Base-by-base conservation (phyloP, 2,888 invertebrate species). In the Phasia obesa region DNA sequence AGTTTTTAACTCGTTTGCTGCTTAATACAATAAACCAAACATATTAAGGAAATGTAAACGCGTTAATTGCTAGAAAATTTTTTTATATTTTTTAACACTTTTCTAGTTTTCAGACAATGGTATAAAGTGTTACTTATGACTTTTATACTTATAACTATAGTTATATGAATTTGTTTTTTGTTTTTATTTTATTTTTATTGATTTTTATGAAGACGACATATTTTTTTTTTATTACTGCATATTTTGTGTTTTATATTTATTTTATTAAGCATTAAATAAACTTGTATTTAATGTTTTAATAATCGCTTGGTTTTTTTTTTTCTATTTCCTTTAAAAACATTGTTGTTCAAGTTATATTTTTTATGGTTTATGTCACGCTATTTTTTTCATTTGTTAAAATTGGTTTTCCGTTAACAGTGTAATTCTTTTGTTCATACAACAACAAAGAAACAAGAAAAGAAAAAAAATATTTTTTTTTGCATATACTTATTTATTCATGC, bases 61-160 rank as follows among this genome's bases (percentile, higher is more conserved):
- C 70, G 55, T 78, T 83, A 78, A 83, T 78, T 78, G 82, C 60
- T 75, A 51, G 42, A 78, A 75, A 75, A 75, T 78, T 75, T 75
- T 23, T 71, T 75, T 59, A 60, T 69, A 49, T 49, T 49, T 19
- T 19, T 15, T 38, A 38, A 31, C 23, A 38, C 21, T 49, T 31
- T 51, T 42, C 0, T 21, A 1, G 21, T 47, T 19, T 17, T n/a
- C n/a, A n/a, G n/a, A n/a, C n/a, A n/a, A n/a, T n/a, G n/a, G n/a
- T n/a, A n/a, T n/a, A n/a, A n/a, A n/a, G n/a, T n/a, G n/a, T n/a
- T n/a, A n/a, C n/a, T n/a, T n/a, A n/a, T n/a, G n/a, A n/a, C n/a
- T n/a, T n/a, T n/a, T n/a, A n/a, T n/a, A n/a, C n/a, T n/a, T n/a
- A n/a, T n/a, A n/a, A n/a, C n/a, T n/a, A n/a, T n/a, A n/a, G n/a